Evolutionary conservation across 2,888 invertebrate genomes (phyloP), one percentile per base, ranked within the genome.

Genomic region (Myopa tessellatipennis): DNA sequence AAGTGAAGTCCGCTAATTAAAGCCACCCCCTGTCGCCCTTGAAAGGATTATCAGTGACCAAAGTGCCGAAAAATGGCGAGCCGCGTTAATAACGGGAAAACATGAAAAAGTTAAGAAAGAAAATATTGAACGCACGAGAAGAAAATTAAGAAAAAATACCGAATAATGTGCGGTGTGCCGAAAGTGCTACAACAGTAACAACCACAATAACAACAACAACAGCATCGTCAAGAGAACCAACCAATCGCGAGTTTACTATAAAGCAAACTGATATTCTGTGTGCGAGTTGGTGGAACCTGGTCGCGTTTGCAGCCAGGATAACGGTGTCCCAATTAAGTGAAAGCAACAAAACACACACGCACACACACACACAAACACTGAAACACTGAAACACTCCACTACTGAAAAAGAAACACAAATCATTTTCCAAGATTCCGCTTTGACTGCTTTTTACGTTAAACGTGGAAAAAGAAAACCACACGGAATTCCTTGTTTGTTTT

Each of bases 101-200:
- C 60, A 6, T 14, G 61, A 12, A 58, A n/a, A 73, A 74, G 73
- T 63, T 76, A 52, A 50, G 36, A 67, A 71, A 10, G 61, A 63
- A 71, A 67, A 26, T 67, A 34, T 36, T 12, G 50, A 74, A 61
- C 36, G 34, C 50, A 65, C 16, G 34, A 50, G 61, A 16, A 34
- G 10, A 84, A 85, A 85, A 0, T 34, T 69, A 77, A 79, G 67
- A 77, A 40, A 61, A 70, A 70, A 58, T 14, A 10, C 7, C 45
- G 7, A 45, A 45, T 45, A 45, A 45, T 36, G 58, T 68, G 78
- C 71, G 70, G 82, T 81, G 80, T 76, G 81, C 76, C 77, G 78
- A 81, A 65, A 14, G 36, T 65, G 14, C n/a, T 10, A 12, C 61
- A 34, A 36, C 34, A 65, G 12, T 71, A 78, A 78, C 75, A 79